Conservation (phyloP, 2,797 vertebrate genomes). For the Steatocranus sp. region DNA sequence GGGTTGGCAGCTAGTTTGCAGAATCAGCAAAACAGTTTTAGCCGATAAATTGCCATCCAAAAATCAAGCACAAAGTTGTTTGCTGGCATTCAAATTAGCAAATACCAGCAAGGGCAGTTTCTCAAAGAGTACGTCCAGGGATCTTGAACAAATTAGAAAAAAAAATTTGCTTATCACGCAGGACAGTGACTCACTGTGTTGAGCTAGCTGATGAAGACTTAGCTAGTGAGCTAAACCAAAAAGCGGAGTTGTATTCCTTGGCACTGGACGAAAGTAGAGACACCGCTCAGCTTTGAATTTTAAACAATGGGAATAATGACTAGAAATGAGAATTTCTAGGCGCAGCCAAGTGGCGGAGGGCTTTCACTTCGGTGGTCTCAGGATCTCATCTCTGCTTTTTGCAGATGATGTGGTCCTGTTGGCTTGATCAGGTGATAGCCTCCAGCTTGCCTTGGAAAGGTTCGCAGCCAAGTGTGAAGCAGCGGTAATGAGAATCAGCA, state of each 20-base stretch:
- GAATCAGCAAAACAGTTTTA: neutral
- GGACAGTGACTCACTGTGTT: neutral
- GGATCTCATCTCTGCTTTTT: no score
- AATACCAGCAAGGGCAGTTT: neutral
- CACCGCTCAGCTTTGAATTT: fast-evolving
- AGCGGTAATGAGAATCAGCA: no score
- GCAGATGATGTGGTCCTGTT: no score
- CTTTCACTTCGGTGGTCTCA: no score
- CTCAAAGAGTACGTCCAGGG: neutral
- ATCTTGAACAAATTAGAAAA: neutral
- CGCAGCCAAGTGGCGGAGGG: fast-evolving
- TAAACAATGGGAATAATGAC: neutral
- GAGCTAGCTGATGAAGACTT: neutral
- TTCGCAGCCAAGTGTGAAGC: no score
- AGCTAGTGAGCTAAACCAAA: neutral
- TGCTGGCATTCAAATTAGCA: fast-evolving
- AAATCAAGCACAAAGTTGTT: neutral
- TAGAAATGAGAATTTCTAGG: no score
- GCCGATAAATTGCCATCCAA: fast-evolving
- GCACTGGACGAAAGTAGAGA: neutral
- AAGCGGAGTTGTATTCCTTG: neutral
- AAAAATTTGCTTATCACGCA: neutral
- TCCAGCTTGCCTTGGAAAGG: no score
- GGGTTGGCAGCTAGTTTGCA: neutral
- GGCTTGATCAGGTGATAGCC: no score